These are phyloP conservation scores for Pyrrhura leucotis DNA, from an alignment of 2,797 vertebrate genomes.

Conservation along the genomic window DNA sequence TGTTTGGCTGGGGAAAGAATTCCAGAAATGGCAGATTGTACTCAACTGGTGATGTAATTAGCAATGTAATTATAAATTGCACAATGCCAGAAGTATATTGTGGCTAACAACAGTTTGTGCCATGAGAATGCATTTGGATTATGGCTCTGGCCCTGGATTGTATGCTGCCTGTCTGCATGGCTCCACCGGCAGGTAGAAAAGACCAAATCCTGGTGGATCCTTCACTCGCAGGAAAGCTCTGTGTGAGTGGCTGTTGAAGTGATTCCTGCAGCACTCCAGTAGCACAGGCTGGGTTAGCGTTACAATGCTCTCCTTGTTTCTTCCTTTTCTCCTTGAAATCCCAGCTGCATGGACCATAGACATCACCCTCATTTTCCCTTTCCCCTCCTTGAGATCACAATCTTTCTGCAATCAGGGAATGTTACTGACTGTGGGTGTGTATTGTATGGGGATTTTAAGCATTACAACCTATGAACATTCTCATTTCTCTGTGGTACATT, in stretches of 20 bases:
- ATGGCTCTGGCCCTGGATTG: not conserved
- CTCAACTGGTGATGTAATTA: slow-evolving; percentile 49
- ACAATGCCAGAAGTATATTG: slow-evolving; percentile 1
- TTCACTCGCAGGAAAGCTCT: not conserved
- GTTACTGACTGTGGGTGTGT: not conserved
- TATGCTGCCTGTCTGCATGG: not conserved
- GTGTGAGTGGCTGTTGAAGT: not conserved
- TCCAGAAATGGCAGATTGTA: slow-evolving; percentile 53
- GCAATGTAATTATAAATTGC: slow-evolving; percentile 3
- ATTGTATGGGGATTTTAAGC: not conserved
- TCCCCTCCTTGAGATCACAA: not conserved
- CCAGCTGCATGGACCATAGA: not conserved
- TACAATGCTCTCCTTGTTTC: not conserved
- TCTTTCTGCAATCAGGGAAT: not conserved
- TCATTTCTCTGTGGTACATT: not conserved
- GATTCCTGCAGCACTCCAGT: not conserved
- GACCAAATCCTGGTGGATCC: not conserved
- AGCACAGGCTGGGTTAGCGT: rapidly evolving
- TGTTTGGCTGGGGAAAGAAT: not conserved
- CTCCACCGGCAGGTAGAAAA: not conserved
- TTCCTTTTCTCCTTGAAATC: not conserved
- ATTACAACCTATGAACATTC: not conserved
- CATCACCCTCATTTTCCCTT: not conserved
- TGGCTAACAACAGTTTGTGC: not conserved
- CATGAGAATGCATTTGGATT: not conserved